Percentiles rank a stretch among this genome's conserved stretches.
These are phyloP conservation scores for Orgyia antiqua DNA, from an alignment of 2,888 invertebrate genomes.

Conservation along the genomic window DNA sequence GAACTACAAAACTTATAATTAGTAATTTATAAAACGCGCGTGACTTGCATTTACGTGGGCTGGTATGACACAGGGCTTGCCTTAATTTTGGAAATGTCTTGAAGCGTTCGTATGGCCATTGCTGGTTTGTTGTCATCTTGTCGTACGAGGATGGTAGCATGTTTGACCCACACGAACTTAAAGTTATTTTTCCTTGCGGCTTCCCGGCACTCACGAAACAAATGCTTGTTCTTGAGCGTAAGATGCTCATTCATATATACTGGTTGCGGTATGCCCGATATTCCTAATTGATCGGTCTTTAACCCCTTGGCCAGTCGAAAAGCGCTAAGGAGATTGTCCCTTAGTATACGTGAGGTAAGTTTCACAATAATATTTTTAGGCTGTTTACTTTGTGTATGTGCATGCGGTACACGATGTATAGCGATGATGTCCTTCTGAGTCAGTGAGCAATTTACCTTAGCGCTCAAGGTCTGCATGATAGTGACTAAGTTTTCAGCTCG, in stretches of 20 bases:
- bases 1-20: too few relatives aligned
- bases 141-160: not conserved
- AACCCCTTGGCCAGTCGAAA: conserved; percentile 8
- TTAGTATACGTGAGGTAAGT: not conserved
- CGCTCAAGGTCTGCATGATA: not conserved
- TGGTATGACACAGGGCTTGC: too few relatives aligned
- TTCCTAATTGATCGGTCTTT: not conserved
- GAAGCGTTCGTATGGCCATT: not conserved
- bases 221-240: not conserved
- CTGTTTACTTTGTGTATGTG: not conserved
- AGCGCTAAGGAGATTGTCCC: not conserved
- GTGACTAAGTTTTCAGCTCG: not conserved
- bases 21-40: too few relatives aligned
- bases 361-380: not conserved
- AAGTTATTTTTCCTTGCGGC: not conserved
- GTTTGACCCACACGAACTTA: not conserved
- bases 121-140: not conserved
- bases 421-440: not conserved
- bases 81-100: too few relatives aligned
- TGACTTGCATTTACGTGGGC: too few relatives aligned
- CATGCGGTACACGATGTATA: not conserved
- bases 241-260: not conserved
- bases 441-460: not conserved
- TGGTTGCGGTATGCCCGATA: not conserved
- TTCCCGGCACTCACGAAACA: not conserved